phyloP scores from a whole-genome alignment of 1,140 invertebrate genomes.

The Aphidius ervi region DNA sequence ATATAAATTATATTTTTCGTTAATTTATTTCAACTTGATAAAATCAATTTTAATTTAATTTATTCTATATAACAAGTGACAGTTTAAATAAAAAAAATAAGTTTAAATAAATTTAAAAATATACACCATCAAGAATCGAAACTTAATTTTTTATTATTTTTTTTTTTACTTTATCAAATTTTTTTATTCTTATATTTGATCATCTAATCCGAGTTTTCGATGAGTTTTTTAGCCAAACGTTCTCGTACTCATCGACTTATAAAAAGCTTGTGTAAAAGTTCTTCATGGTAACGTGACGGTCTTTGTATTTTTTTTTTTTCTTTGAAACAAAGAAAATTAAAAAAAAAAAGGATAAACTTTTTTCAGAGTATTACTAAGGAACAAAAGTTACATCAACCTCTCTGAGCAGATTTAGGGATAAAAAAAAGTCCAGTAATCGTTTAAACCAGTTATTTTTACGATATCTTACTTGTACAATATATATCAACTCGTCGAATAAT shows the following conservation, averaged over 20 bases:
- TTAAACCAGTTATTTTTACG: no score
- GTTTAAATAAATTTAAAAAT: neutral
- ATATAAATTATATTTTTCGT: neutral
- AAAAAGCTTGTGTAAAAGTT: slow-evolving; percentile 45
- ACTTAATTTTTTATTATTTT: slow-evolving; percentile 7
- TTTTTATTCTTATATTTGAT: slow-evolving; percentile 20
- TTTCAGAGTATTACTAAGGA: no score
- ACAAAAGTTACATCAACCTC: no score
- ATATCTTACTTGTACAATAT: no score
- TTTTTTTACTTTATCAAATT: slow-evolving; percentile 12
- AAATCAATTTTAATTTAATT: slow-evolving; percentile 7
- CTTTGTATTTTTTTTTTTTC: slow-evolving; percentile 19
- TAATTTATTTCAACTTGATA: no score
- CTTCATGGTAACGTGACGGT: slow-evolving; percentile 34
- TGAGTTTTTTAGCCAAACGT: slow-evolving; percentile 41
- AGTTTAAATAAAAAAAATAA: neutral
- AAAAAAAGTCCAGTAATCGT: no score
- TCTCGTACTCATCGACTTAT: slow-evolving; percentile 40
- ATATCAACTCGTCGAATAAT: no score
- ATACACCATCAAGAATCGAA: neutral
- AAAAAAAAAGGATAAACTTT: slow-evolving; percentile 1
- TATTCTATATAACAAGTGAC: slow-evolving; percentile 16
- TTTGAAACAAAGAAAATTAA: neutral
- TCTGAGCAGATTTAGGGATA: no score
- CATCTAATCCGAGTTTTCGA: slow-evolving; percentile 47